These are phyloP conservation scores for Syngnathus acus DNA, from an alignment of 2,797 vertebrate species.

Conservation along the genomic window DNA sequence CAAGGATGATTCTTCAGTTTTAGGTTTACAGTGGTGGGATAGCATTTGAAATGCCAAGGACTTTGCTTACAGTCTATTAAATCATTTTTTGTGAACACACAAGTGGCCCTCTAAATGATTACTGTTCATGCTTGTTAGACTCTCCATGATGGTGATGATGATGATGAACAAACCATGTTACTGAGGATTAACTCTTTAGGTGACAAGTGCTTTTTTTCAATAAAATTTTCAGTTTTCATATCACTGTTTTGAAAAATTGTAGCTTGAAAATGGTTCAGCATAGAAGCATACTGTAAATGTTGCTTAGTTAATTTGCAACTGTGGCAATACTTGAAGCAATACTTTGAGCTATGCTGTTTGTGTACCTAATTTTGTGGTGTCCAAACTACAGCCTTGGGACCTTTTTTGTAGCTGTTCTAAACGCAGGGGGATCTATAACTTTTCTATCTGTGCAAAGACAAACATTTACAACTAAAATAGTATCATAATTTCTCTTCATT, in stretches of 20 bases:
- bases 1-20: not conserved
- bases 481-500: too few relatives aligned
- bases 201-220: too few relatives aligned
- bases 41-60: conserved; percentile 53
- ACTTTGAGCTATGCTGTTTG: conserved; percentile 39
- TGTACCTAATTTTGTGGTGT: not conserved
- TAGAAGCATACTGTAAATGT: too few relatives aligned
- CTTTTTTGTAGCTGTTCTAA: too few relatives aligned
- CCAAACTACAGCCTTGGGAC: too few relatives aligned
- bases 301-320: too few relatives aligned
- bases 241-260: too few relatives aligned
- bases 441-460: too few relatives aligned
- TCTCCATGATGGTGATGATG: conserved; percentile 39
- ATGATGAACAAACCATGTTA: conserved; percentile 44
- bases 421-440: too few relatives aligned
- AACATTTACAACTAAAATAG: too few relatives aligned
- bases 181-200: conserved; percentile 40
- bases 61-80: conserved; percentile 47
- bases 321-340: conserved; percentile 17
- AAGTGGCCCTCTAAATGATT: conserved; percentile 33
- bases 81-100: conserved; percentile 44
- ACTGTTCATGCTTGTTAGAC: conserved; percentile 45
- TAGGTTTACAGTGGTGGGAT: conserved; percentile 11
- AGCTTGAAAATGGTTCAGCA: too few relatives aligned
- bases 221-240: too few relatives aligned